A percentile compares a stretch with the other conserved stretches of the same genome.
phyloP scores from a whole-genome alignment of 2,888 invertebrate genomes.

The Daptonema setosum region DNA sequence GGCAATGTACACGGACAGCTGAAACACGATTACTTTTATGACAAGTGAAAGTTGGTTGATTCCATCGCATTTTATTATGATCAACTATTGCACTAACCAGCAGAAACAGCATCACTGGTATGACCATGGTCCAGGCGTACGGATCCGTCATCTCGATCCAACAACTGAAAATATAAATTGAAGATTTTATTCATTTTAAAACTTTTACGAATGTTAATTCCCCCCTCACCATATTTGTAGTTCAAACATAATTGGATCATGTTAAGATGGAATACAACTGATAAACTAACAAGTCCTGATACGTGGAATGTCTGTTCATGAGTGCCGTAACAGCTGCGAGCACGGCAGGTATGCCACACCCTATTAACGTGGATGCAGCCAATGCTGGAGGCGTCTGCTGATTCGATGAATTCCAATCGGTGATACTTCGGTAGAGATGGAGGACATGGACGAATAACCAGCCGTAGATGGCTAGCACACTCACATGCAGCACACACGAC shows the following conservation, averaged over 20 bases:
- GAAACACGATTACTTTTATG: background rate
- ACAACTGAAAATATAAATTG: slow-evolving; percentile 47
- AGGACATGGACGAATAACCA: slow-evolving; percentile 80
- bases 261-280: too few relatives aligned
- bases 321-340: background rate
- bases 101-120: slow-evolving; percentile 60
- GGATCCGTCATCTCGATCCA: slow-evolving; percentile 82
- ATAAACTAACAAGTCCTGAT: background rate
- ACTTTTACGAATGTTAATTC: background rate
- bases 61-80: too few relatives aligned
- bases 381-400: background rate
- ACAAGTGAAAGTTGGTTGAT: background rate
- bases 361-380: background rate
- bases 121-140: slow-evolving; percentile 81
- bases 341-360: background rate
- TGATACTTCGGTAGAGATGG: slow-evolving; percentile 74
- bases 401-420: slow-evolving; percentile 50
- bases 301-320: background rate
- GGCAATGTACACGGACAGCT: background rate
- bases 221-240: too few relatives aligned
- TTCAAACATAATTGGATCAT: too few relatives aligned
- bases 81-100: slow-evolving; percentile 33
- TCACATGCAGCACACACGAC: slow-evolving; percentile 73
- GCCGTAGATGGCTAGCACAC: slow-evolving; percentile 67
- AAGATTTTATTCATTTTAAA: background rate